These are phyloP conservation scores for Mesodorylaimus sp. DNA, from an alignment of 2,888 invertebrate species.

Conservation along the genomic window DNA sequence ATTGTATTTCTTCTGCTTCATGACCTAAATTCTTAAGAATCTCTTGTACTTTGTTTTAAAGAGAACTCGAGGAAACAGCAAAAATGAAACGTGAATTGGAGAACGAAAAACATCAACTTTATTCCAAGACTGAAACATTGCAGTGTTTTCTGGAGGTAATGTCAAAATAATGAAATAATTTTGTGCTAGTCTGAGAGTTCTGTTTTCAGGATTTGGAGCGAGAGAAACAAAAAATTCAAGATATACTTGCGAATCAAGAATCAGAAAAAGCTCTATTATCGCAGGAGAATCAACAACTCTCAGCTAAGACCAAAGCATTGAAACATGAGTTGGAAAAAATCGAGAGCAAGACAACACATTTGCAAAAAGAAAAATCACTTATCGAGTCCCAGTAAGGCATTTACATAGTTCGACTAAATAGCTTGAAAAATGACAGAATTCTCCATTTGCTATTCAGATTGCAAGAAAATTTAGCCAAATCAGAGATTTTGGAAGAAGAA, in stretches of 20 bases:
- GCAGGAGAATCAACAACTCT: slow-evolving; percentile 31
- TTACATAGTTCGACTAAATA: background rate
- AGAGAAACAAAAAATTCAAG: slow-evolving; percentile 31
- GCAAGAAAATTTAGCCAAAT: slow-evolving; percentile 28
- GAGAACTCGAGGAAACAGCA: slow-evolving; percentile 33
- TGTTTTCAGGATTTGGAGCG: slow-evolving; percentile 27
- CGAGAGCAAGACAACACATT: slow-evolving; percentile 30
- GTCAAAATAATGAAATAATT: background rate
- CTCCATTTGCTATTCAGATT: slow-evolving; percentile 20
- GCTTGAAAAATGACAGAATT: too few relatives aligned
- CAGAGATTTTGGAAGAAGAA: slow-evolving; percentile 33
- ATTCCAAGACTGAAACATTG: slow-evolving; percentile 22
- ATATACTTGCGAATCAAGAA: slow-evolving; percentile 24
- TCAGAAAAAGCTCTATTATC: slow-evolving; percentile 28
- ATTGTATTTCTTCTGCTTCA: slow-evolving; percentile 15
- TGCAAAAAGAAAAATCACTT: slow-evolving; percentile 31
- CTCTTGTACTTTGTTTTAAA: too few relatives aligned
- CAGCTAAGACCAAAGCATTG: slow-evolving; percentile 28
- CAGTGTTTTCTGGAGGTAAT: slow-evolving; percentile 13
- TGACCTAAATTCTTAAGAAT: too few relatives aligned
- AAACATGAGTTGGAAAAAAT: slow-evolving; percentile 27
- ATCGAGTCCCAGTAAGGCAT: slow-evolving; percentile 29
- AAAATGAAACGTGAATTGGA: slow-evolving; percentile 29
- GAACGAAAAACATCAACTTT: slow-evolving; percentile 23
- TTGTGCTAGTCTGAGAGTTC: slow-evolving; percentile 4